Base-by-base conservation (phyloP, 1,140 invertebrate genomes). In the Eufriesea mexicana region DNA sequence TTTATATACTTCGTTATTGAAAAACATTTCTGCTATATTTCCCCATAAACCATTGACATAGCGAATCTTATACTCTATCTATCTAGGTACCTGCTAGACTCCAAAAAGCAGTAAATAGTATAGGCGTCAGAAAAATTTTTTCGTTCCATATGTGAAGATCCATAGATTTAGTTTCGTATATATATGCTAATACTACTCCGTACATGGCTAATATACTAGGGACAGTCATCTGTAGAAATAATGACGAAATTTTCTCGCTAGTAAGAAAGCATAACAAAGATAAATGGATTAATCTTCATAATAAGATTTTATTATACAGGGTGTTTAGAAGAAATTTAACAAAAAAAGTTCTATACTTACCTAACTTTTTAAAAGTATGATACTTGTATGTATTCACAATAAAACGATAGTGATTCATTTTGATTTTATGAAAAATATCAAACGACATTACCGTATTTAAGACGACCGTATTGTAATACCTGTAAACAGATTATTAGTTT, bases 121-220 rank as follows among this genome's bases (percentile, higher is more conserved):
- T 94, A 14, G 95, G 95, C 28, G 95, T 95, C 42, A 95, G 84
- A 6, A 94, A 93, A 78, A 95, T 93, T 85, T 95, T 94, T 64
- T 94, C 91, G 57, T 93, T 94, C 94, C 95, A 95, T 86, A 95
- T 87, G 42, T 93, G 89, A 83, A 94, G 93, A 49, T 94, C 93
- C 57, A 92, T 89, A 35, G 90, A 90, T 49, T 94, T 90, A 74
- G 94, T 91, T 49, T 90, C 86, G 20, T 93, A 89, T 28, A 94
- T 92, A 84, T 94, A 95, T 66, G 95, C 91, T 51, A 95, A 92
- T 14, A 95, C 91, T 42, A 95, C 84, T 70, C 95, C 95, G 73
- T 95, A 96, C 84, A 95, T 93, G 76, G 93, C 92, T 59, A 95
- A 76, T 28, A 96, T 86, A 78, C 94, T 94, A 18, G 95, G 95